Base-by-base conservation (phyloP, 1,140 invertebrate genomes). In the Tribolium madens region DNA sequence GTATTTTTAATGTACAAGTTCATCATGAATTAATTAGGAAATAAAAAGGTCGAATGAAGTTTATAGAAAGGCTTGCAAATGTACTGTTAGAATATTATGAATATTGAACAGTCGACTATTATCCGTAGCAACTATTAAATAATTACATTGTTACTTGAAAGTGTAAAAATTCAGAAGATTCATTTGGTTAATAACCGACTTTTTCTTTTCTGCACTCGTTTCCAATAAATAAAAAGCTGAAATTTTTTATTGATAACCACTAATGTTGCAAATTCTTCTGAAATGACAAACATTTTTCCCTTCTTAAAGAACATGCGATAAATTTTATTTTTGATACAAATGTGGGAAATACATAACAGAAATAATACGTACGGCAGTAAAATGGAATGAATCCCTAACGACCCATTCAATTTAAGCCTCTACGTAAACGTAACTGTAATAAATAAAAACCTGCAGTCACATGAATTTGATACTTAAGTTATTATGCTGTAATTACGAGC, bases 341-440 rank as follows among this genome's bases (percentile, higher is more conserved):
- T 64, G 57, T 64, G 57, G 26, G 57, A 33, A 64, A 64, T 64
- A 33, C 26, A 31, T 33, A 64, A 64, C 26, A 33, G 26, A 26
- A 64, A 64, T 31, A 57, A 57, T 57, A 18, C 52, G 52, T 57
- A 33, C 31, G 14, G 57, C 57, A 33, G 26, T 33, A 64, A 64
- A 64, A 33, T 64, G 31, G 26, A 64, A 64, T 33, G 26, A 33
- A 33, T 33, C 26, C 57, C 57, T 64, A 64, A 64, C 57, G 26
- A 64, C 26, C 57, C 57, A 64, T 64, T 64, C 57, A 33, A 33
- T 33, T 31, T 64, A 64, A 64, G 26, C 57, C 26, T 64, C 14
- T 64, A 64, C 57, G 57, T 31, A 64, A 64, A 64, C 26, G 57
- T 64, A 64, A 64, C 57, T 64, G 57, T 64, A 64, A 64, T 64